These are phyloP conservation scores for Ganaspis sp. DNA, from an alignment of 1,140 invertebrate species.

Conservation along the genomic window DNA sequence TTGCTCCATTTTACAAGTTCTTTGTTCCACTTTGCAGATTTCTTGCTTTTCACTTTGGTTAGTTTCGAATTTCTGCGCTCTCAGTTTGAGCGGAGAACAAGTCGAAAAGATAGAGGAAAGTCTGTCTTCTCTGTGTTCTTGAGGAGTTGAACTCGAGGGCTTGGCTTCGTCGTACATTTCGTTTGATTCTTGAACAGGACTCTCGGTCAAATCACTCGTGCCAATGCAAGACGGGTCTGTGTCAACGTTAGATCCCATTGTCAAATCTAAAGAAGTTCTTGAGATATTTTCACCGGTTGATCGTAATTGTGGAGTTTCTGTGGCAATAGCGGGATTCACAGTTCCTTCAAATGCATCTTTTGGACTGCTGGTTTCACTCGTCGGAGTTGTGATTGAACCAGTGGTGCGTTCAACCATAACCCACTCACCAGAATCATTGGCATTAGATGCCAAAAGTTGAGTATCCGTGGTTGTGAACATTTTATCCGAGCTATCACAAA, in stretches of 20 bases:
- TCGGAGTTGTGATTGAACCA: slow-evolving; percentile 62
- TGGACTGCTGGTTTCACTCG: slow-evolving; percentile 63
- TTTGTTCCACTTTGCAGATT: too few relatives aligned
- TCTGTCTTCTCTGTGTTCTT: background rate
- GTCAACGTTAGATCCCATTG: slow-evolving; percentile 67
- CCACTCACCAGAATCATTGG: slow-evolving; percentile 68
- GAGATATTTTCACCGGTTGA: slow-evolving; percentile 67
- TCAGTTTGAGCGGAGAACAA: slow-evolving; percentile 4
- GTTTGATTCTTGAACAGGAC: slow-evolving; percentile 58
- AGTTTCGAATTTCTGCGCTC: background rate
- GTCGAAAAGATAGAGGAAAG: background rate
- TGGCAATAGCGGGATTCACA: slow-evolving; percentile 62
- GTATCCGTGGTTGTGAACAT: slow-evolving; percentile 68
- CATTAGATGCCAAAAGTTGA: slow-evolving; percentile 54
- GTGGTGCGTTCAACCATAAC: slow-evolving; percentile 66
- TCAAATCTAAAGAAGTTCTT: slow-evolving; percentile 65
- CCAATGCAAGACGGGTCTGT: slow-evolving; percentile 67
- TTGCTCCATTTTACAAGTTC: slow-evolving; percentile 23
- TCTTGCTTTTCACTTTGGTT: slow-evolving; percentile 7
- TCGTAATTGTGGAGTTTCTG: slow-evolving; percentile 55
- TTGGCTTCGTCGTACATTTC: slow-evolving; percentile 58
- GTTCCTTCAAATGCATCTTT: slow-evolving; percentile 65
- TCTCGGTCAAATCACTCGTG: slow-evolving; percentile 64
- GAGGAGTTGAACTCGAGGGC: background rate
- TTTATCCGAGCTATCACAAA: slow-evolving; percentile 69